A percentile compares a stretch with the other conserved stretches of the same genome.
Conservation (phyloP, 2,888 invertebrate genomes). For the Harpagoxenus sublaevis region DNA sequence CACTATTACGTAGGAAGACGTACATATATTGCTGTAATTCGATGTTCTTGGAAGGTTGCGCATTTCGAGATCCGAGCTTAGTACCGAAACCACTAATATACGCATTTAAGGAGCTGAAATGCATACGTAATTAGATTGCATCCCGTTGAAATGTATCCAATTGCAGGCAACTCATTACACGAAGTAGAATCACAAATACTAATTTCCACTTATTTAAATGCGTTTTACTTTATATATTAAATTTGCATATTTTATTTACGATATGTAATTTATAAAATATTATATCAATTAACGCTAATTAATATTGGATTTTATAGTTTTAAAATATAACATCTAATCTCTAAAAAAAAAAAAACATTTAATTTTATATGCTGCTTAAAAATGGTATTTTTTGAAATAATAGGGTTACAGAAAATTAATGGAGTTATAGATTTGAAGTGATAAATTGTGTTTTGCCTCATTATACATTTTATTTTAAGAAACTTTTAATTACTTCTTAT, state of each 20-base stretch:
- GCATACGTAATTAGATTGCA: constrained; percentile 41
- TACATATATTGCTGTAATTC: not conserved
- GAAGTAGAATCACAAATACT: constrained; percentile 52
- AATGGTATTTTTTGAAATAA: not conserved
- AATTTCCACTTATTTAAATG: constrained; percentile 59
- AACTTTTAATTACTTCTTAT: not conserved
- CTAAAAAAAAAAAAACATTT: not conserved
- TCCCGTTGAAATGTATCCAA: constrained; percentile 47
- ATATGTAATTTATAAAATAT: not conserved
- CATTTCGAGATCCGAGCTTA: not conserved
- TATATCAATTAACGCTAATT: not conserved
- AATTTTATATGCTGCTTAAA: not conserved
- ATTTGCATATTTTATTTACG: not conserved
- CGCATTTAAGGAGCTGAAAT: constrained; percentile 52
- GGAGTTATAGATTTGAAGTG: not conserved
- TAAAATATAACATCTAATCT: not conserved
- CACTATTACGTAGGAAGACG: not conserved
- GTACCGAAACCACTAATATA: constrained; percentile 22
- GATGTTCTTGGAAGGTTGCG: not conserved
- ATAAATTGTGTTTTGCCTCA: not conserved
- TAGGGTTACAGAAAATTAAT: not conserved
- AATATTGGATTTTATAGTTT: not conserved
- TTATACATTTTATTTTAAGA: not conserved
- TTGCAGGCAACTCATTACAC: constrained; percentile 65
- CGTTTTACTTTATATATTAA: constrained; percentile 39